phyloP scores from a whole-genome alignment of 2,797 vertebrate species.

The Apogon talboti region DNA sequence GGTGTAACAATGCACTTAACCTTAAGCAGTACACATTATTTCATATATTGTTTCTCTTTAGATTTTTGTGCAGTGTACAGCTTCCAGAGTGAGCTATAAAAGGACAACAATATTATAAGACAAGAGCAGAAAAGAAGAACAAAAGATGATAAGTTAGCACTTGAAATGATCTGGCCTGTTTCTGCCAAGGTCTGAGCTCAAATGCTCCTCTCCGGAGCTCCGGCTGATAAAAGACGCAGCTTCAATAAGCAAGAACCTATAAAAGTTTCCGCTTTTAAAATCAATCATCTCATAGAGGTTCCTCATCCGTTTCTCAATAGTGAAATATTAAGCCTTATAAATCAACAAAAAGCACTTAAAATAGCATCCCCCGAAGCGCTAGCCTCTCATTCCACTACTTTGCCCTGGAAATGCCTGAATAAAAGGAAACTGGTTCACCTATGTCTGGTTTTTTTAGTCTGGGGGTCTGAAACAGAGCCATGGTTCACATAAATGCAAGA shows the following conservation, averaged over 20 bases:
- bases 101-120: no score
- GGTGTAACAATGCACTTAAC: no score
- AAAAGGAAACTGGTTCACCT: constrained; percentile 21
- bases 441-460: constrained; percentile 11
- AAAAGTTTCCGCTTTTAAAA: constrained; percentile 21
- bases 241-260: constrained; percentile 32
- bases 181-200: constrained; percentile 27
- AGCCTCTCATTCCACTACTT: constrained; percentile 2
- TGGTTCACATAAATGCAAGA: not conserved
- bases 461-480: not conserved
- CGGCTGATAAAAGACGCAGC: constrained; percentile 23
- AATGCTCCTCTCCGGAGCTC: constrained; percentile 15
- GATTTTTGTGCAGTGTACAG: no score
- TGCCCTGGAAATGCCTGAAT: constrained; percentile 10
- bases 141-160: no score
- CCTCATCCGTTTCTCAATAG: constrained; percentile 14
- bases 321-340: constrained; percentile 17
- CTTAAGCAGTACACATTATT: no score
- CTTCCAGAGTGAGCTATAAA: no score
- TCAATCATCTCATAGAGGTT: constrained; percentile 3
- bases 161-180: constrained; percentile 2
- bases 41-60: no score
- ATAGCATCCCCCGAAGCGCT: not conserved
- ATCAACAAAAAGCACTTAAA: constrained; percentile 16
- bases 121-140: no score